These are phyloP conservation scores for Caenorhabditis sp. DNA, from an alignment of 2,888 invertebrate genomes.

Conservation along the genomic window DNA sequence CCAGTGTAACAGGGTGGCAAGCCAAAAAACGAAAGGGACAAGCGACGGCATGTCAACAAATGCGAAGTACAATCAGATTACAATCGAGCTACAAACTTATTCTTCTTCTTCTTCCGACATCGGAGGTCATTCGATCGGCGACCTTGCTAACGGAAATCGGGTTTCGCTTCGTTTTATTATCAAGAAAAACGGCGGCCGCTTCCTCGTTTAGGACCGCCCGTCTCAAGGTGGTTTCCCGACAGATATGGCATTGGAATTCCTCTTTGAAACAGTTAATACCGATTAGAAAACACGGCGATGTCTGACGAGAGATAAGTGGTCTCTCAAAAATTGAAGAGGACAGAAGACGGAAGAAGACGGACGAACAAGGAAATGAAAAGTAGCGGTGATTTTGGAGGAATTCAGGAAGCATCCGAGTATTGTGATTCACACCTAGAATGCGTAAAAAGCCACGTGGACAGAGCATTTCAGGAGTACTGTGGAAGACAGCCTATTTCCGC, in stretches of 20 bases:
- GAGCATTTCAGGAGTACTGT: too few species aligned
- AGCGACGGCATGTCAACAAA: conserved; percentile 6
- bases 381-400: not conserved
- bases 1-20: conserved; percentile 32
- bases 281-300: conserved; percentile 17
- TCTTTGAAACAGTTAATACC: conserved; percentile 41
- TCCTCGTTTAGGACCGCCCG: not conserved
- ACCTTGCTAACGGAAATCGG: conserved; percentile 35
- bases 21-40: conserved; percentile 10
- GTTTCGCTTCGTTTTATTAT: conserved; percentile 21
- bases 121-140: conserved; percentile 31
- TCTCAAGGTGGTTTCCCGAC: conserved; percentile 3
- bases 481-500: too few species aligned
- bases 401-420: too few species aligned
- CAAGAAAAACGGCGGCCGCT: not conserved
- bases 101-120: not conserved
- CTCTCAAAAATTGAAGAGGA: not conserved
- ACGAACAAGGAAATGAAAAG: conserved; percentile 1
- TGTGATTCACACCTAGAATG: too few species aligned
- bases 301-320: conserved; percentile 7
- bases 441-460: too few species aligned
- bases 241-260: conserved; percentile 31
- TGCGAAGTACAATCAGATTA: conserved; percentile 36
- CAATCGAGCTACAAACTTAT: conserved; percentile 17
- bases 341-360: not conserved